Base-by-base conservation (phyloP, 2,888 invertebrate genomes). In the Lepeophtheirus nordmannii region DNA sequence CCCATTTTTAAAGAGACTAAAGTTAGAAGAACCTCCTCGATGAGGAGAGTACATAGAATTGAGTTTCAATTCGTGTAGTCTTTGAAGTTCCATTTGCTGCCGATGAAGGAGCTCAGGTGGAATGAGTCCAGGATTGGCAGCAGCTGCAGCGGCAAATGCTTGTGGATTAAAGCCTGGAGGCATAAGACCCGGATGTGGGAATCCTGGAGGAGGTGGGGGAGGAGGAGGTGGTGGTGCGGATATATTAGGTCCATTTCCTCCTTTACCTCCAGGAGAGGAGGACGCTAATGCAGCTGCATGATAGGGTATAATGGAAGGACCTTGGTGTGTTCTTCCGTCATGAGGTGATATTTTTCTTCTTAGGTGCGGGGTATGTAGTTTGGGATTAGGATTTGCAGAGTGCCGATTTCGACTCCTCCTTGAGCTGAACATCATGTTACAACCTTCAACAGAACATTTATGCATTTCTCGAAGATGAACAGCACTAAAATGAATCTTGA, bases 391-490 rank as follows among this genome's bases (percentile, higher is more conserved):
- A 76, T 97, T 97, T 11, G 96, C 94, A 75, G 92, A 92, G 77
- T 97, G 97, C 2, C 97, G 82, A 74, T 97, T 97, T 64, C 97
- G 81, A 37, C 93, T 93, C 70, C 97, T 81, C 70, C 97, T 81
- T 12, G 94, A 96, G 75, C 94, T 96, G 75, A 97, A 97, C 92
- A 94, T 94, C 92, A 96, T 96, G 75, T 90, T 94, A 78, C 97
- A 97, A 0, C 96, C 96, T 74, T 91, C 91, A 0, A 98, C 94
- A 0, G 97, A 96, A 75, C 98, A 98, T 77, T 92, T 92, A 77
- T 99, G 98, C 97, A 98, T 98, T 79, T 99, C 98, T 56, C 96
- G 84, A 68, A 97, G 78, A 75, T 98, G 98, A 11, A 99, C 98
- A 0, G 98, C 98, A 63, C 94, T 94, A 75, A 96, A 97, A 76